phyloP scores from a whole-genome alignment of 1,140 invertebrate genomes.

The Pseudomyrmex flavicornis region DNA sequence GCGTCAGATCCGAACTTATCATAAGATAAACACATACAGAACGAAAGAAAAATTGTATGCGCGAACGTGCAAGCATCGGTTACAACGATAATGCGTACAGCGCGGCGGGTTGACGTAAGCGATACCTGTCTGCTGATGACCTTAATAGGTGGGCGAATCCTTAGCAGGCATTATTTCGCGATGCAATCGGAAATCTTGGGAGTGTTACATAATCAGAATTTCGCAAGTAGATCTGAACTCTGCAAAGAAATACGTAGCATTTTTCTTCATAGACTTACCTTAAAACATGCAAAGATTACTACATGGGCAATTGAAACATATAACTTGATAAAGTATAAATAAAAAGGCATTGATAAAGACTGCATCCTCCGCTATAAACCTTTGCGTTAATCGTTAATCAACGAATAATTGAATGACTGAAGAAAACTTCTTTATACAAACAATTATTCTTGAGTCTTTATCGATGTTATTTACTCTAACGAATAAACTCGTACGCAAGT shows the following conservation, averaged over 20 bases:
- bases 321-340: constrained; percentile 10
- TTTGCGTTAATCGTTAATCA: not conserved
- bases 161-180: constrained; percentile 64
- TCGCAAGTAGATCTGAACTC: not conserved
- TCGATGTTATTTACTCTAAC: constrained; percentile 25
- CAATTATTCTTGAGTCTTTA: too few species aligned
- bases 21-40: not conserved
- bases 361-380: not conserved
- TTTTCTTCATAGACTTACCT: constrained; percentile 17
- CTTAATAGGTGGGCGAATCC: constrained; percentile 70
- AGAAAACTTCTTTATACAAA: not conserved
- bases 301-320: constrained; percentile 1
- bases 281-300: not conserved
- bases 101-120: constrained; percentile 66
- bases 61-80: constrained; percentile 13
- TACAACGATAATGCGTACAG: constrained; percentile 65
- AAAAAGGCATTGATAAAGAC: constrained; percentile 22
- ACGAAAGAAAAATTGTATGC: constrained; percentile 21
- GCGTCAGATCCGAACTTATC: constrained; percentile 22
- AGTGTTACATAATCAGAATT: constrained; percentile 63
- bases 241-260: not conserved
- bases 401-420: not conserved
- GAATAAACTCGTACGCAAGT: not conserved
- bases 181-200: constrained; percentile 57
- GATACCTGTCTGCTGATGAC: constrained; percentile 67